These are phyloP conservation scores for Andrena camellia DNA, from an alignment of 2,888 invertebrate genomes.

Conservation along the genomic window DNA sequence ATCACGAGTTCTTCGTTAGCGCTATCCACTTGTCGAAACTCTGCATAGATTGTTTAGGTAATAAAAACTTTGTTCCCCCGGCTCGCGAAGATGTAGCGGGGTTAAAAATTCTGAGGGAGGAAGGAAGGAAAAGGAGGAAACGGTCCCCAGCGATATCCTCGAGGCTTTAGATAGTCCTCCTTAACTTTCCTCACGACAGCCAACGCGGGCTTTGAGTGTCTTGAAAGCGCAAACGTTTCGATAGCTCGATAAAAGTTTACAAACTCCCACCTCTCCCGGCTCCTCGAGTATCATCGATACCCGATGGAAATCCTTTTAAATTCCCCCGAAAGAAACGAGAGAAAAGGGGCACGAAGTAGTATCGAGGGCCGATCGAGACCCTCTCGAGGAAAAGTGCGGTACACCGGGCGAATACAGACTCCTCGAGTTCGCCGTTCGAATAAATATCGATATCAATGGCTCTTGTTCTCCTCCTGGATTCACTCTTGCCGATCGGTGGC, in stretches of 20 bases:
- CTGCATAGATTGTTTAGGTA: slow-evolving; percentile 7
- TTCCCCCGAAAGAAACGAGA: slow-evolving; percentile 20
- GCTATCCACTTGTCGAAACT: slow-evolving; percentile 11
- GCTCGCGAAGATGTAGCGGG: slow-evolving; percentile 1
- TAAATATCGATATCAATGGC: slow-evolving; percentile 33
- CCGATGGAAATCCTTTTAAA: slow-evolving; percentile 69
- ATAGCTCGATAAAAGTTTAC: slow-evolving; percentile 74
- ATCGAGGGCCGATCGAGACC: slow-evolving; percentile 51
- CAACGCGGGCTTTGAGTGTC: slow-evolving; percentile 54
- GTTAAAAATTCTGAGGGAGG: slow-evolving; percentile 6
- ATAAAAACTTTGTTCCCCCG: slow-evolving; percentile 16
- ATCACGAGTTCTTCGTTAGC: background rate
- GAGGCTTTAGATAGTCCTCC: slow-evolving; percentile 23
- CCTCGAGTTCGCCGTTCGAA: slow-evolving; percentile 14
- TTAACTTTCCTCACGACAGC: slow-evolving; percentile 54
- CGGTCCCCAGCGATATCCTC: slow-evolving; percentile 56
- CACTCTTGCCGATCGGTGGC: background rate
- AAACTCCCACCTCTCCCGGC: slow-evolving; percentile 65
- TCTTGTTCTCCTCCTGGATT: background rate
- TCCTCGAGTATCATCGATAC: slow-evolving; percentile 77
- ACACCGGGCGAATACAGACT: slow-evolving; percentile 32
- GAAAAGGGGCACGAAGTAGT: slow-evolving; percentile 17
- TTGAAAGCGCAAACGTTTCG: slow-evolving; percentile 72
- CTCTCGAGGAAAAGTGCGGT: slow-evolving; percentile 16
- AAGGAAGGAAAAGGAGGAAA: slow-evolving; percentile 19